Conservation (phyloP, 2,888 invertebrate genomes). For the Apomyelois bistriatella region DNA sequence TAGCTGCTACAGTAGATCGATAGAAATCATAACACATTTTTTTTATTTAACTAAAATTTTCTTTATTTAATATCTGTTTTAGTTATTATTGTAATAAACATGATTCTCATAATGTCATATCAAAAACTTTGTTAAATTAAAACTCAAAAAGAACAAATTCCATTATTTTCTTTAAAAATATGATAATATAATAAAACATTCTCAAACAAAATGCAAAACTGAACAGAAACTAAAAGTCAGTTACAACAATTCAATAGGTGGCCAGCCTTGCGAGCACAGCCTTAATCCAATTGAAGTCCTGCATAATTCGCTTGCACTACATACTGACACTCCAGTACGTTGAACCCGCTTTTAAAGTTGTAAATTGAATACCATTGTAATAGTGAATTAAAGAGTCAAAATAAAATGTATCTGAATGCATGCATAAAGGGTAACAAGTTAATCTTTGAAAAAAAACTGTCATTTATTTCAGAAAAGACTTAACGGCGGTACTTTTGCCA, state of each 20-base stretch:
- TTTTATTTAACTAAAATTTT: too few species aligned
- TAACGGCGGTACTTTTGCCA: too few species aligned
- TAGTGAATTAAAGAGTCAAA: slow-evolving; percentile 22
- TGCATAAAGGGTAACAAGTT: too few species aligned
- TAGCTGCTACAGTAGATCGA: not conserved
- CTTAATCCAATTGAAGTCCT: slow-evolving; percentile 65
- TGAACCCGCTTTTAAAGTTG: slow-evolving; percentile 4
- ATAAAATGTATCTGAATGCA: too few species aligned
- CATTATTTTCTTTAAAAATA: too few species aligned
- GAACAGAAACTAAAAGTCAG: slow-evolving; percentile 21
- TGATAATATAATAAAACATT: not conserved
- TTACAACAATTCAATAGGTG: slow-evolving; percentile 27
- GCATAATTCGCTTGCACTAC: slow-evolving; percentile 56
- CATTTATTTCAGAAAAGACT: too few species aligned
- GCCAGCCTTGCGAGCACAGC: slow-evolving; percentile 46
- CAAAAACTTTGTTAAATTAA: too few species aligned
- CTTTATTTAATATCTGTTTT: too few species aligned
- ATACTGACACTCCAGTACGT: slow-evolving; percentile 9
- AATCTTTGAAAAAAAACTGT: too few species aligned
- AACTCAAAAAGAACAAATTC: too few species aligned
- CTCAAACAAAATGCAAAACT: not conserved
- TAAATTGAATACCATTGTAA: not conserved
- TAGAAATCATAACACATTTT: not conserved
- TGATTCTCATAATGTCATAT: too few species aligned
- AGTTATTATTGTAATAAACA: too few species aligned